Base-by-base conservation (phyloP, 2,113 vertebrate genomes). In the Hiodon tergisus region DNA sequence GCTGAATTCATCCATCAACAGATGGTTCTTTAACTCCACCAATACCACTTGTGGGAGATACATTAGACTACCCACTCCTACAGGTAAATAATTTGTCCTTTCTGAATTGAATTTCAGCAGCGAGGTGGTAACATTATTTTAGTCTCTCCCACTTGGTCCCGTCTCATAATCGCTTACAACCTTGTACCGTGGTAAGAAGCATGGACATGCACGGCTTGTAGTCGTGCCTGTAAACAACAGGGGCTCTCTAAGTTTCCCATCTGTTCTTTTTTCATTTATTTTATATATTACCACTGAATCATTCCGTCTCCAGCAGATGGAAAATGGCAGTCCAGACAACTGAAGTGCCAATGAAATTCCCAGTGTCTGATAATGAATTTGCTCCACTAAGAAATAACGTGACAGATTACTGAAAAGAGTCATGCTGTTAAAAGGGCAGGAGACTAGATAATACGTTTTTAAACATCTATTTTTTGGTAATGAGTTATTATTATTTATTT, bases 181-280 rank as follows among this genome's bases (percentile, higher is more conserved):
- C 52, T 10, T 13, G 11, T 52, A 10, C 17, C 13, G 55, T 14
- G 17, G 14, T n/a, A 4, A 75, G 52, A 59, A 10, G 63, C 46
- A 55, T 50, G 3, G 9, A 67, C 54, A 48, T 11, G n/a, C n/a
- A 66, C 16, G 4, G 10, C 2, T 2, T 2, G 3, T 6, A 17
- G 57, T 16, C 13, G 63, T 31, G 31, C 31, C 31, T 2, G 31
- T 31, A 31, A 31, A 48, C 65, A 63, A 59, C 73, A 75, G 53
- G 46, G 73, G 73, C 67, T 75, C 73, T 75, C 53, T 10, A 67
- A 8, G n/a, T 6, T 63, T 6, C 1, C 61, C 61, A 16, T 65
- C 11, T 9, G 4, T 2, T 73, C 9, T 61, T 47, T 59, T 31
- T 0, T 3, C 51, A 17, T 9, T 16, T 52, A 31, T 8, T 14